phyloP scores from a whole-genome alignment of 1,140 invertebrate genomes.

The Drosophila insularis region DNA sequence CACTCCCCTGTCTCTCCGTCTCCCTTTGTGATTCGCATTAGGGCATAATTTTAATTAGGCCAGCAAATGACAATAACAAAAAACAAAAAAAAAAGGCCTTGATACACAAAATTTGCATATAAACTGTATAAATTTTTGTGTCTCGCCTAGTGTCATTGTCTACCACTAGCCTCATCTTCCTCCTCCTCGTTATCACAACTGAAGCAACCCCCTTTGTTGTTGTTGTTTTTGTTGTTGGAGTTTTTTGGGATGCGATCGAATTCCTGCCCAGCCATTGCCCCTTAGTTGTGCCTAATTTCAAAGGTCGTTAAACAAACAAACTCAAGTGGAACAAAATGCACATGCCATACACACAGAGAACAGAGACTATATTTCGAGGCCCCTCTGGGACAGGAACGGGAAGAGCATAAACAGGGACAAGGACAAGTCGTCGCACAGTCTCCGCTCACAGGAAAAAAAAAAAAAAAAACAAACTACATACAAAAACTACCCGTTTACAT shows the following conservation, averaged over 20 bases:
- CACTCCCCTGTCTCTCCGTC: too few species aligned
- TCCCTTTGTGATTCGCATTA: constrained; percentile 25
- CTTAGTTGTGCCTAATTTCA: constrained; percentile 80
- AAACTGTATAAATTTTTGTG: constrained; percentile 74
- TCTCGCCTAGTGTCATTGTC: constrained; percentile 32
- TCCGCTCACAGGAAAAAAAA: not conserved
- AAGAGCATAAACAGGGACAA: constrained; percentile 9
- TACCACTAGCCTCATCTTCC: not conserved
- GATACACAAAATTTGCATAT: constrained; percentile 65
- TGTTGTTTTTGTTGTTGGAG: too few species aligned
- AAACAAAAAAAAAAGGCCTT: constrained; percentile 21
- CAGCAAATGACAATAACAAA: constrained; percentile 54
- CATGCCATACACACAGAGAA: constrained; percentile 21
- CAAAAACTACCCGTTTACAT: constrained; percentile 17
- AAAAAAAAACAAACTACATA: too few species aligned
- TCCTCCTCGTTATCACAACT: not conserved
- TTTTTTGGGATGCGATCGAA: not conserved
- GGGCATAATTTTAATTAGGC: constrained; percentile 72
- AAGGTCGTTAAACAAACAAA: constrained; percentile 82
- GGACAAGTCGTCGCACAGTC: not conserved
- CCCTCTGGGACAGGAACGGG: constrained; percentile 28
- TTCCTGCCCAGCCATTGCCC: constrained; percentile 58
- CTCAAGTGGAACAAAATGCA: constrained; percentile 81
- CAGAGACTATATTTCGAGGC: constrained; percentile 35
- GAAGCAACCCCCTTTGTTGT: not conserved